Percentiles rank a stretch among this genome's conserved stretches.
Evolutionary conservation across 1,140 invertebrate species (phyloP).

Genomic region (Aphaenogaster ashmeadi): DNA sequence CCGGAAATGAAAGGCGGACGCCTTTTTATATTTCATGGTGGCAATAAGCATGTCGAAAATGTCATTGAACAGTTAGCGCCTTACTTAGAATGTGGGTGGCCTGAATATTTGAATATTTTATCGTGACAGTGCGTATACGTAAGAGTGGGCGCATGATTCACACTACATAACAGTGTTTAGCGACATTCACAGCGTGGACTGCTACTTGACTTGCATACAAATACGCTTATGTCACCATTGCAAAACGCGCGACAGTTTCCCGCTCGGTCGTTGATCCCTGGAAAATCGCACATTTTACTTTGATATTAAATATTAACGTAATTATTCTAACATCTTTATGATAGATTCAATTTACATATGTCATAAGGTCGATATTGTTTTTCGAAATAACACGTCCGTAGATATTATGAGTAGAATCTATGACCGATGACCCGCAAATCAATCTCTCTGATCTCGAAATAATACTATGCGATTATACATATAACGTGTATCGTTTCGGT

Average conservation of each 20-base stretch:
- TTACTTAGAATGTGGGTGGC: constrained; percentile 43
- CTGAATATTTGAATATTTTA: constrained; percentile 60
- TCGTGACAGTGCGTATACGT: constrained; percentile 8
- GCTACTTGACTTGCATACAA: constrained; percentile 53
- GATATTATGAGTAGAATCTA: not conserved
- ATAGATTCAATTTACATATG: not conserved
- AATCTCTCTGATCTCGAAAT: not conserved
- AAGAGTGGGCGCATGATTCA: constrained; percentile 37
- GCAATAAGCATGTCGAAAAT: constrained; percentile 16
- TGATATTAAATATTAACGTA: not conserved
- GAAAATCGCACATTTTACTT: not conserved
- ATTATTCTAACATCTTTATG: not conserved
- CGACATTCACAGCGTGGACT: constrained; percentile 18
- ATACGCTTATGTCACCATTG: constrained; percentile 67
- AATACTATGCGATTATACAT: not conserved
- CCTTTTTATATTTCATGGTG: constrained; percentile 9
- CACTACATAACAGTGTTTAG: constrained; percentile 45
- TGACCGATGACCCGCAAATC: not conserved
- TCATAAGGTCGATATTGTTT: not conserved
- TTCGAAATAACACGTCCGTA: not conserved
- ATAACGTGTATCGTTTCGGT: constrained; percentile 26
- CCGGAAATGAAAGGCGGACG: not conserved
- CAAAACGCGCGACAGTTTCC: constrained; percentile 20
- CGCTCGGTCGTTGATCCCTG: constrained; percentile 39
- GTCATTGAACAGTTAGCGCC: constrained; percentile 37